Evolutionary conservation across 2,797 vertebrate genomes (phyloP).

Genomic region (Anableps anableps): DNA sequence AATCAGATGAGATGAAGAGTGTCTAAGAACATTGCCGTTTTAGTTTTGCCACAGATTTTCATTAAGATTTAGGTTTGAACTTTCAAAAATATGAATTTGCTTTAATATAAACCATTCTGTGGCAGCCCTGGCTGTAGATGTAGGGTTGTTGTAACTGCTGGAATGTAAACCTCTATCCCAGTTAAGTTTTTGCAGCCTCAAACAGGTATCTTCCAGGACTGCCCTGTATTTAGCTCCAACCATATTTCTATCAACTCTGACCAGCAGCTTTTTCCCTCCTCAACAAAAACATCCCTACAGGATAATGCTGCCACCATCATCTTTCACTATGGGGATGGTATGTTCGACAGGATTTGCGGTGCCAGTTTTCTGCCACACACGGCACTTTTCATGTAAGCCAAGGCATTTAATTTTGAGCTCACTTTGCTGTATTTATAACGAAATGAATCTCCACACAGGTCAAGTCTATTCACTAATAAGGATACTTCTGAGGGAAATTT

Average conservation of each 20-base stretch:
- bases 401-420: not conserved
- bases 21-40: not conserved
- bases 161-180: not conserved
- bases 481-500: not conserved
- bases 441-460: not conserved
- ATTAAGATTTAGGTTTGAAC: not conserved
- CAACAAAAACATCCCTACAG: not conserved
- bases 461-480: not conserved
- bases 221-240: not conserved
- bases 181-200: not conserved
- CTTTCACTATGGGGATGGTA: not conserved
- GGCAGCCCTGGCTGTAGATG: not conserved
- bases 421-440: not conserved
- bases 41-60: not conserved
- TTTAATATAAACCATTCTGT: not conserved
- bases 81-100: not conserved
- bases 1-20: not conserved
- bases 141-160: not conserved
- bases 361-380: not conserved
- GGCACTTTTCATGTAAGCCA: not conserved
- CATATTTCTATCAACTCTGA: not conserved
- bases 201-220: not conserved
- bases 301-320: not conserved
- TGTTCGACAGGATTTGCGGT: not conserved
- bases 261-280: not conserved